Conservation (phyloP, 1,140 invertebrate species). For the Chironomus tepperi region DNA sequence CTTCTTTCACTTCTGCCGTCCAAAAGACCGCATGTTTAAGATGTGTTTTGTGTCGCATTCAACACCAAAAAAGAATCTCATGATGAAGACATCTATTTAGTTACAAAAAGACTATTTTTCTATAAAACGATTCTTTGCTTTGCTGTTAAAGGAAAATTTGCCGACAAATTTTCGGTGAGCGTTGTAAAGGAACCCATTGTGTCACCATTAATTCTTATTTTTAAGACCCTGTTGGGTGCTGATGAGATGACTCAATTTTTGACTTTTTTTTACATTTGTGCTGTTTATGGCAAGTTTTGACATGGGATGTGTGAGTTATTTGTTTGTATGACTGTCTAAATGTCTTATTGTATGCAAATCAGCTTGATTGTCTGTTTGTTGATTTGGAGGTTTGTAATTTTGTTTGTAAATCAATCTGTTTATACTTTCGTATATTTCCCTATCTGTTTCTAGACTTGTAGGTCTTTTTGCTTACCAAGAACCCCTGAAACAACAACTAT, state of each 20-base stretch:
- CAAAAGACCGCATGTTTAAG: constrained; percentile 21
- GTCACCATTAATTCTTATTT: background rate
- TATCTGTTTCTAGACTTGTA: too few species aligned
- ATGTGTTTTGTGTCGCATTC: constrained; percentile 21
- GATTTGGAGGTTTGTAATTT: too few species aligned
- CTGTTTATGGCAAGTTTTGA: too few species aligned
- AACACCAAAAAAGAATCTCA: background rate
- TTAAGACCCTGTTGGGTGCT: background rate
- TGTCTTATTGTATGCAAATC: too few species aligned
- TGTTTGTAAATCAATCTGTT: too few species aligned
- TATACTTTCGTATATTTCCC: too few species aligned
- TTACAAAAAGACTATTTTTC: background rate
- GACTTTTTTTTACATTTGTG: background rate
- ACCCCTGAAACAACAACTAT: too few species aligned
- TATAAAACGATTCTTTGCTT: background rate
- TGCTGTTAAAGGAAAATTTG: background rate
- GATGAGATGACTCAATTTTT: background rate
- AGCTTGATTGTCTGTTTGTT: too few species aligned
- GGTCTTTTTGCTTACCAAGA: too few species aligned
- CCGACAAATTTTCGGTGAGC: background rate
- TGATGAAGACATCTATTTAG: background rate
- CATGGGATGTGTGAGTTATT: too few species aligned
- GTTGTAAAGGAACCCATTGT: background rate
- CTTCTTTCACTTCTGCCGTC: background rate
- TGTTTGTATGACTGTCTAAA: too few species aligned